Conservation (phyloP, 2,113 vertebrate species). For the Carettochelys insculpta region DNA sequence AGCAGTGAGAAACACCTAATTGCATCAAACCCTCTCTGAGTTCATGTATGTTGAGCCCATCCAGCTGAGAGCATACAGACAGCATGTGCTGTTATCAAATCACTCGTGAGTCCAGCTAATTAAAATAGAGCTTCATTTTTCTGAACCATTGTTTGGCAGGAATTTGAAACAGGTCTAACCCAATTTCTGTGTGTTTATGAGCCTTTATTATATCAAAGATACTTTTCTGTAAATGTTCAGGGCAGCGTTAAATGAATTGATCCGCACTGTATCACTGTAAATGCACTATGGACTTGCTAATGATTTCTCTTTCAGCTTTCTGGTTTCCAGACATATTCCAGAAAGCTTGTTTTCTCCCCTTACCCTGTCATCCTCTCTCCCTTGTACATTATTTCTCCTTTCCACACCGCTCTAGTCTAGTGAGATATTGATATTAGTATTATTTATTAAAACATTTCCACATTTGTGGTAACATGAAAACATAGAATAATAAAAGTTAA, state of each 20-base stretch:
- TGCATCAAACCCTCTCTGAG: slow-evolving; percentile 86
- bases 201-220: slow-evolving; percentile 97
- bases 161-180: slow-evolving; percentile 94
- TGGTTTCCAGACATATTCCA: slow-evolving; percentile 65
- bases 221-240: slow-evolving; percentile 97
- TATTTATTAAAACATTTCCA: slow-evolving; percentile 54
- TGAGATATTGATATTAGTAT: slow-evolving; percentile 1
- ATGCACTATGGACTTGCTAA: slow-evolving; percentile 87
- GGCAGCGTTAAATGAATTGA: slow-evolving; percentile 99
- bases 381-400: slow-evolving; percentile 57
- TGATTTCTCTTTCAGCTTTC: slow-evolving; percentile 81
- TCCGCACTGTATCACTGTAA: slow-evolving; percentile 84
- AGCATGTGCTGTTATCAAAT: slow-evolving; percentile 89
- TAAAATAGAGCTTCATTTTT: slow-evolving; percentile 99
- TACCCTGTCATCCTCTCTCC: slow-evolving; percentile 49
- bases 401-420: slow-evolving; percentile 48
- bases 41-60: slow-evolving; percentile 86
- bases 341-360: slow-evolving; percentile 65
- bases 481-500: slow-evolving; percentile 53
- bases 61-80: slow-evolving; percentile 90
- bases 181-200: slow-evolving; percentile 98
- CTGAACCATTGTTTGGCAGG: slow-evolving; percentile 94
- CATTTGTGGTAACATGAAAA: slow-evolving; percentile 67
- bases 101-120: slow-evolving; percentile 92
- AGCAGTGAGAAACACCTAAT: slow-evolving; percentile 85